Evolutionary conservation across 2,113 vertebrate species (phyloP).

Genomic region (Planiliza haematocheilus): DNA sequence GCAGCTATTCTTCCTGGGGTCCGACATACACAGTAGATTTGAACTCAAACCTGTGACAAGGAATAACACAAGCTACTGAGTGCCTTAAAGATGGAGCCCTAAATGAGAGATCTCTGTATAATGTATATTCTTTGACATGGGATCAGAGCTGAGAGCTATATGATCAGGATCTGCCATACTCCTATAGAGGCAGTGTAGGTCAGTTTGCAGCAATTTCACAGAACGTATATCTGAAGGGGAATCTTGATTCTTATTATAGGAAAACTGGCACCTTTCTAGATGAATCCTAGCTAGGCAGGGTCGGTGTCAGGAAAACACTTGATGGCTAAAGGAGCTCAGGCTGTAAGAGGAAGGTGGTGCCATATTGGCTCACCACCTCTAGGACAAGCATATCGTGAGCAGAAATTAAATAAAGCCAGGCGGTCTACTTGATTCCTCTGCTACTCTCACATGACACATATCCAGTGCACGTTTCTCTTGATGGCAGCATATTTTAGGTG

Average conservation of each 20-base stretch:
- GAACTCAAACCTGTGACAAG: too few relatives aligned
- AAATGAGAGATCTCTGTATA: background rate
- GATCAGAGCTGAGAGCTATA: background rate
- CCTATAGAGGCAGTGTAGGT: background rate
- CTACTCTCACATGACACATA: background rate
- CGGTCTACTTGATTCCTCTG: background rate
- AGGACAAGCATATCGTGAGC: constrained; percentile 1
- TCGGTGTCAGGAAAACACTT: background rate
- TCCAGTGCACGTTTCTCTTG: background rate
- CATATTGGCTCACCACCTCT: background rate
- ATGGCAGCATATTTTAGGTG: background rate
- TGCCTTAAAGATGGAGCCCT: background rate
- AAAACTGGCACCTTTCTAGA: background rate
- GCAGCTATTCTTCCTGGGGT: too few relatives aligned
- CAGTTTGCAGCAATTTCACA: background rate
- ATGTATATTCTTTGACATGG: background rate
- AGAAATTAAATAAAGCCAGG: background rate
- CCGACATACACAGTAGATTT: too few relatives aligned
- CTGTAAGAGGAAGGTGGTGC: background rate
- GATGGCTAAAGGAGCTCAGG: background rate
- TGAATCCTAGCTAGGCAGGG: background rate
- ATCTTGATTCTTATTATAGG: background rate
- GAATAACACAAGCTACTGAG: too few relatives aligned
- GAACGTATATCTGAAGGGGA: background rate
- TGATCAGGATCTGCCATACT: background rate